Conservation (phyloP, 2,888 invertebrate genomes). For the Anoplius nigerrimus region DNA sequence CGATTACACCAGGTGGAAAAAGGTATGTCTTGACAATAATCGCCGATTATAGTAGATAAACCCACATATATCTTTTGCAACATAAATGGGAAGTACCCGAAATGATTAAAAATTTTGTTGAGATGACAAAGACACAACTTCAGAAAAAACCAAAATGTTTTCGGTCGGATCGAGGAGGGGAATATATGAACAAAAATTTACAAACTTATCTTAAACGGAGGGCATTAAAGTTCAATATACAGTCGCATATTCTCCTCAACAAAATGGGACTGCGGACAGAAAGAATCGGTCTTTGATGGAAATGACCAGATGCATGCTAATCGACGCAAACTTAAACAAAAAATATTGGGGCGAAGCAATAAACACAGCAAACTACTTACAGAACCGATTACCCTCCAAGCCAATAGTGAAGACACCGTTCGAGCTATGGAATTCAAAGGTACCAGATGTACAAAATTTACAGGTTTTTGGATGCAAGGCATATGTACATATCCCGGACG, state of each 20-base stretch:
- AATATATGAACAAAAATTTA: no score
- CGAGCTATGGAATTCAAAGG: conserved; percentile 41
- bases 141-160: no score
- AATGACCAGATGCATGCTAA: conserved; percentile 46
- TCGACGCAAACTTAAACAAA: conserved; percentile 40
- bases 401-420: conserved; percentile 38
- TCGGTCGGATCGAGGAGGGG: no score
- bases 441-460: conserved; percentile 39
- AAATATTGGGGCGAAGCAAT: conserved; percentile 55
- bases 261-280: conserved; percentile 51
- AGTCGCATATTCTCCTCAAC: no score
- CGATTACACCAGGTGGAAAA: conserved; percentile 49
- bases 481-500: conserved; percentile 40
- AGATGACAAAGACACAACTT: no score
- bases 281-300: conserved; percentile 52
- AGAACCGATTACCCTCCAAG: conserved; percentile 41
- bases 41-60: no score
- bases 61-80: no score
- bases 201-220: no score
- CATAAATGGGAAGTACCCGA: no score
- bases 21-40: no score
- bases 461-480: conserved; percentile 46
- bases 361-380: conserved; percentile 40
- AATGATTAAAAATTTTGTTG: no score
- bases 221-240: no score